Evolutionary conservation across 2,888 invertebrate genomes (phyloP).

Genomic region (Acleris emargana): DNA sequence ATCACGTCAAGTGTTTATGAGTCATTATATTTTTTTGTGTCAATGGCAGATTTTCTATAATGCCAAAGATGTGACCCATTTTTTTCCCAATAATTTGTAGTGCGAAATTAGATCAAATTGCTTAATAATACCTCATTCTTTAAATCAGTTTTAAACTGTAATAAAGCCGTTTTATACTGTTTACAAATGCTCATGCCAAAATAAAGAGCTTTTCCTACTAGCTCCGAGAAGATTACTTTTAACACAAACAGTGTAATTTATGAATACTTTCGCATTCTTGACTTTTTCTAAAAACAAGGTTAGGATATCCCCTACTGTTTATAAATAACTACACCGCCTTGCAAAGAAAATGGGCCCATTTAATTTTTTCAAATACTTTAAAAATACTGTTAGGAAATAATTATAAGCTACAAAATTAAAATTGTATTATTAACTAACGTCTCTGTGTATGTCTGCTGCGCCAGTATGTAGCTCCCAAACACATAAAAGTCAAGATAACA

Average conservation of each 20-base stretch:
- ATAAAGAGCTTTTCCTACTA: not conserved
- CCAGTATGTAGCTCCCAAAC: no score
- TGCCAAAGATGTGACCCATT: conserved; percentile 13
- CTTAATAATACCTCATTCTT: no score
- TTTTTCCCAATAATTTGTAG: conserved; percentile 3
- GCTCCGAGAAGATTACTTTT: not conserved
- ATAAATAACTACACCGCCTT: not conserved
- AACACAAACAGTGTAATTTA: conserved; percentile 14
- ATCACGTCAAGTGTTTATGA: conserved; percentile 10
- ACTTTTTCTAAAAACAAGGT: conserved; percentile 10
- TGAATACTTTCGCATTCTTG: conserved; percentile 3
- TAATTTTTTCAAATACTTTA: no score
- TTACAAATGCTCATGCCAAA: conserved; percentile 7
- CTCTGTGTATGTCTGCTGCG: no score
- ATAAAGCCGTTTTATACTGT: conserved; percentile 7
- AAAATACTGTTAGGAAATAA: no score
- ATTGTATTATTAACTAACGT: no score
- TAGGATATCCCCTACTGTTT: conserved; percentile 14
- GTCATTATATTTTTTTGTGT: conserved; percentile 17
- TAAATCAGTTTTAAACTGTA: not conserved
- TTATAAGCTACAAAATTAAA: no score
- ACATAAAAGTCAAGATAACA: not conserved
- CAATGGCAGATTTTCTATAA: conserved; percentile 16
- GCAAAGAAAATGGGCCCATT: no score
- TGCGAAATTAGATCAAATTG: no score